These are phyloP conservation scores for Conchocele bisecta DNA, from an alignment of 2,888 invertebrate genomes.

Conservation along the genomic window DNA sequence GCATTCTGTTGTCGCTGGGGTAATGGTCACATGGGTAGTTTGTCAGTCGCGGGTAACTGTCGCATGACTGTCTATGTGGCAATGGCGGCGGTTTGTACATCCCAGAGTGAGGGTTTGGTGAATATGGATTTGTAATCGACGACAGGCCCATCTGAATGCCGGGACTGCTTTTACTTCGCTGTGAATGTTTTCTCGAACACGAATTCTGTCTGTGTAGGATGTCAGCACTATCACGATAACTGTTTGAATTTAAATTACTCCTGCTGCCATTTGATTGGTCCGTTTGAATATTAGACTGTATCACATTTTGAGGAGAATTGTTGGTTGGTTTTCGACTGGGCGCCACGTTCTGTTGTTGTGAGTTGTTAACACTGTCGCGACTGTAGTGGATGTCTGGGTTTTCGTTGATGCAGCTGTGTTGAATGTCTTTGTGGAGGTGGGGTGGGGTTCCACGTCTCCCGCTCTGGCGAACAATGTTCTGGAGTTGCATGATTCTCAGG, in stretches of 20 bases:
- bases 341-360: not conserved
- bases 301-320: constrained; percentile 38
- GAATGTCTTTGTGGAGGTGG: constrained; percentile 34
- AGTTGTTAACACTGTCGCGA: not conserved
- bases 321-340: constrained; percentile 26
- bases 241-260: constrained; percentile 33
- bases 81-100: constrained; percentile 9
- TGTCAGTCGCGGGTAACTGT: not conserved
- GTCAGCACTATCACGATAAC: not conserved
- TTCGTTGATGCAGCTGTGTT: not conserved
- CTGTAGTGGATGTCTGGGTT: constrained; percentile 10
- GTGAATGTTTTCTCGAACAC: constrained; percentile 9
- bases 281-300: constrained; percentile 38
- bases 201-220: not conserved
- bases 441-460: constrained; percentile 63
- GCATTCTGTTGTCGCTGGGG: constrained; percentile 1
- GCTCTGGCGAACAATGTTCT: constrained; percentile 50
- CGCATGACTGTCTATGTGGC: not conserved
- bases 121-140: constrained; percentile 45
- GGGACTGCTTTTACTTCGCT: constrained; percentile 40
- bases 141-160: constrained; percentile 60
- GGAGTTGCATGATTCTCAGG: constrained; percentile 51
- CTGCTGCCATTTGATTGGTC: constrained; percentile 46
- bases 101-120: constrained; percentile 22
- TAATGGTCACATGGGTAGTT: not conserved